Evolutionary conservation across 2,888 invertebrate species (phyloP).

Genomic region (Patella depressa): DNA sequence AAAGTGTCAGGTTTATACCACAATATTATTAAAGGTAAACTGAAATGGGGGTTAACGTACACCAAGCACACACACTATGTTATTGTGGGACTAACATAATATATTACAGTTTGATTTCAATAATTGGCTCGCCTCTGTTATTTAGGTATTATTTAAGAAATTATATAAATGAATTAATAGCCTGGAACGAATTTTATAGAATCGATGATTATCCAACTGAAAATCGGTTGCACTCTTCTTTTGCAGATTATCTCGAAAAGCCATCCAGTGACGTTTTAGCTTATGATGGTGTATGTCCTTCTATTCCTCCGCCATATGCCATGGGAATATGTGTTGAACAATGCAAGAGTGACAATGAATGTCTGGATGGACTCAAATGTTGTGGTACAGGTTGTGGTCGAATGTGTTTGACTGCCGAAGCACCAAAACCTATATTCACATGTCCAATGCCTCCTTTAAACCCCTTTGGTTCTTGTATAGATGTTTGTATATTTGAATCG

Average conservation of each 20-base stretch:
- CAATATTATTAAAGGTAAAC: too few species aligned
- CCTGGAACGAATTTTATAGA: too few species aligned
- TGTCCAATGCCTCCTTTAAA: not conserved
- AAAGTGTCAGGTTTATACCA: too few species aligned
- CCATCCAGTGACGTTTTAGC: not conserved
- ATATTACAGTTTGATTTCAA: too few species aligned
- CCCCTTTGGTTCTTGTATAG: not conserved
- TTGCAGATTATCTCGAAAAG: not conserved
- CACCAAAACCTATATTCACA: not conserved
- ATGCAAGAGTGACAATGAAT: not conserved
- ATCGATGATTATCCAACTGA: too few species aligned
- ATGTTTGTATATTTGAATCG: not conserved
- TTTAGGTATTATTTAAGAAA: too few species aligned
- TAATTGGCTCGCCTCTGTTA: too few species aligned
- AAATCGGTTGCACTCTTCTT: not conserved
- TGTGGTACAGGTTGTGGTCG: not conserved
- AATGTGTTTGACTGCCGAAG: not conserved
- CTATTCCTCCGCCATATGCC: not conserved
- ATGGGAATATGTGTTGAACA: not conserved
- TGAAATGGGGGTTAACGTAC: too few species aligned
- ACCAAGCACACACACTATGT: too few species aligned
- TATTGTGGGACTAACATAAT: too few species aligned
- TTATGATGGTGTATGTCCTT: not conserved
- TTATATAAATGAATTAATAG: too few species aligned
- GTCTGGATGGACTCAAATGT: not conserved